Conservation (phyloP, 2,888 invertebrate species). For the Lepidonotus clava region DNA sequence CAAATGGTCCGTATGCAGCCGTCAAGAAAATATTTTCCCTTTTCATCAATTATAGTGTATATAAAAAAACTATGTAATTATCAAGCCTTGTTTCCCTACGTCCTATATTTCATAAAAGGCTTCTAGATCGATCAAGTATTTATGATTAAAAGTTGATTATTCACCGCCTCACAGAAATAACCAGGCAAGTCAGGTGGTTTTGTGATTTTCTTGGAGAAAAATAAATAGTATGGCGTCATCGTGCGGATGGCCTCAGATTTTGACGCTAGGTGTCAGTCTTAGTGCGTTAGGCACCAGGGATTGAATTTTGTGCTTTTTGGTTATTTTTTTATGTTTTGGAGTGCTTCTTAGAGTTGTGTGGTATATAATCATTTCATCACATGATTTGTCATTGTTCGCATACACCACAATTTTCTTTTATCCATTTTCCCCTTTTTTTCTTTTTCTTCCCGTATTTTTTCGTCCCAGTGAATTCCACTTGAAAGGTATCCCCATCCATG, state of each 20-base stretch:
- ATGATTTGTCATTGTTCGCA: background rate
- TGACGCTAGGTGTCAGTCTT: slow-evolving; percentile 29
- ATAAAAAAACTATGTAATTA: too few relatives aligned
- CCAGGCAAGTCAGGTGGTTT: background rate
- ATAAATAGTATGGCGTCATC: background rate
- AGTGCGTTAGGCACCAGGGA: slow-evolving; percentile 35
- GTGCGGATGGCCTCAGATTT: background rate
- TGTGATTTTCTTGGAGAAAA: background rate
- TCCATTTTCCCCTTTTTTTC: background rate
- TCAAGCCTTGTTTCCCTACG: too few relatives aligned
- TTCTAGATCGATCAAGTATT: background rate
- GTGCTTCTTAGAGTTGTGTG: slow-evolving; percentile 42
- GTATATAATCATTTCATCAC: slow-evolving; percentile 38
- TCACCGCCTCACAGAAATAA: background rate
- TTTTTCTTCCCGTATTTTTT: too few relatives aligned
- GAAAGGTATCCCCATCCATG: too few relatives aligned
- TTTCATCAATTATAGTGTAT: too few relatives aligned
- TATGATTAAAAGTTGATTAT: too few relatives aligned
- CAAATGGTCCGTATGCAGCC: too few relatives aligned
- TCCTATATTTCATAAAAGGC: background rate
- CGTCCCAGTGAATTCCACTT: slow-evolving; percentile 4
- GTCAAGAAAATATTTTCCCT: too few relatives aligned
- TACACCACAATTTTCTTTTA: background rate
- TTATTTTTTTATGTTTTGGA: slow-evolving; percentile 10
- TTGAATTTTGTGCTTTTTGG: slow-evolving; percentile 24